These are phyloP conservation scores for Pygoscelis antarcticus DNA, from an alignment of 2,113 vertebrate genomes.

Conservation along the genomic window DNA sequence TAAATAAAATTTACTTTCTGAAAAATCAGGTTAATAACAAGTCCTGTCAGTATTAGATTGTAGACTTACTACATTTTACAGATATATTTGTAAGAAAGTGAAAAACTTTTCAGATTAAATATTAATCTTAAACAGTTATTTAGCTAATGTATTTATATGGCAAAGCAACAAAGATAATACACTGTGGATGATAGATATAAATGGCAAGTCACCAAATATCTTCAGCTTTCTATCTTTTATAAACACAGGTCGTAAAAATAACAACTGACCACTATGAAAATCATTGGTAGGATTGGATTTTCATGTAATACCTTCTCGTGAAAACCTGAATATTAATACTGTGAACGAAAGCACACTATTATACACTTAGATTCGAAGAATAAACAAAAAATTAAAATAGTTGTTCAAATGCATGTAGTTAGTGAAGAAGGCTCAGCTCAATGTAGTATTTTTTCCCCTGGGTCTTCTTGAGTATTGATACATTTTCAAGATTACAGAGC, in stretches of 20 bases:
- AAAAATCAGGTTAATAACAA: neutral
- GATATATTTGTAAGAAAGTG: neutral
- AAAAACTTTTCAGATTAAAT: neutral
- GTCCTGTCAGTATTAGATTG: neutral
- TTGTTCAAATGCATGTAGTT: neutral
- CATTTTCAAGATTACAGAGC: neutral
- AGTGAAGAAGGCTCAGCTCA: neutral
- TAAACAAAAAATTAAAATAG: neutral
- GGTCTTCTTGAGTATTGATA: neutral
- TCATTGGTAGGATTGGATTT: neutral
- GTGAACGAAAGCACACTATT: neutral
- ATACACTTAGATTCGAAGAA: neutral
- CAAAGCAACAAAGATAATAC: neutral
- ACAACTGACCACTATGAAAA: neutral
- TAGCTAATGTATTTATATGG: neutral
- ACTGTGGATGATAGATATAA: neutral
- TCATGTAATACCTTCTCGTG: neutral
- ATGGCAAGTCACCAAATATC: neutral
- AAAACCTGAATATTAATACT: neutral
- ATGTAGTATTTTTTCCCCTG: neutral
- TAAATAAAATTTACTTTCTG: neutral
- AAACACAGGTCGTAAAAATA: neutral
- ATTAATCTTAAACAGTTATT: neutral
- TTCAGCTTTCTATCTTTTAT: neutral
- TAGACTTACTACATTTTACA: neutral